These are phyloP conservation scores for Phaonia tiefii DNA, from an alignment of 2,888 invertebrate genomes.

Conservation along the genomic window DNA sequence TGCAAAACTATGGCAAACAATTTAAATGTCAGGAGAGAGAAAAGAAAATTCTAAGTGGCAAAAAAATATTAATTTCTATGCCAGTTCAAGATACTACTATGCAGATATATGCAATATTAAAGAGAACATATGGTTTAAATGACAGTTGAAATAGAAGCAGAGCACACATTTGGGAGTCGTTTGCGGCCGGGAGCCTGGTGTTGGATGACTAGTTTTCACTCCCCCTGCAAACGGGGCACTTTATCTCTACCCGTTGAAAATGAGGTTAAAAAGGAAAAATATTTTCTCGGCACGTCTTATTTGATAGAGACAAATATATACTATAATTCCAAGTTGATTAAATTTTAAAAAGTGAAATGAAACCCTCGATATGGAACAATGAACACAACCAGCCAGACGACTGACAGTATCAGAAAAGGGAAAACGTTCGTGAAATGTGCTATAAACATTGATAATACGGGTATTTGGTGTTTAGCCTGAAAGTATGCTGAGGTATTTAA, in stretches of 20 bases:
- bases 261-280: not conserved
- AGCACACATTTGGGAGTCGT: constrained; percentile 52
- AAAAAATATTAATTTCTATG: constrained; percentile 45
- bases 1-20: too few species aligned
- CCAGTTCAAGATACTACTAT: constrained; percentile 45
- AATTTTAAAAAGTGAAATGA: constrained; percentile 16
- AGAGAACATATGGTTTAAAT: constrained; percentile 2
- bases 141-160: not conserved
- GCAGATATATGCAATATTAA: constrained; percentile 58
- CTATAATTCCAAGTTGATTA: constrained; percentile 8
- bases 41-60: constrained; percentile 1
- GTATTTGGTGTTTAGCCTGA: too few species aligned
- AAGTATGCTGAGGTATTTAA: too few species aligned
- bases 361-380: not conserved
- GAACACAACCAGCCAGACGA: not conserved
- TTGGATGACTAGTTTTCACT: too few species aligned
- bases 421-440: too few species aligned
- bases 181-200: not conserved
- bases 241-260: too few species aligned
- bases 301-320: constrained; percentile 8
- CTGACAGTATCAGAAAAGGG: not conserved
- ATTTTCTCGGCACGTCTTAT: not conserved
- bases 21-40: not conserved
- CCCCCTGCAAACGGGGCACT: too few species aligned
- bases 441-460: too few species aligned